These are phyloP conservation scores for Scleropages formosus DNA, from an alignment of 2,797 vertebrate species.

Conservation along the genomic window DNA sequence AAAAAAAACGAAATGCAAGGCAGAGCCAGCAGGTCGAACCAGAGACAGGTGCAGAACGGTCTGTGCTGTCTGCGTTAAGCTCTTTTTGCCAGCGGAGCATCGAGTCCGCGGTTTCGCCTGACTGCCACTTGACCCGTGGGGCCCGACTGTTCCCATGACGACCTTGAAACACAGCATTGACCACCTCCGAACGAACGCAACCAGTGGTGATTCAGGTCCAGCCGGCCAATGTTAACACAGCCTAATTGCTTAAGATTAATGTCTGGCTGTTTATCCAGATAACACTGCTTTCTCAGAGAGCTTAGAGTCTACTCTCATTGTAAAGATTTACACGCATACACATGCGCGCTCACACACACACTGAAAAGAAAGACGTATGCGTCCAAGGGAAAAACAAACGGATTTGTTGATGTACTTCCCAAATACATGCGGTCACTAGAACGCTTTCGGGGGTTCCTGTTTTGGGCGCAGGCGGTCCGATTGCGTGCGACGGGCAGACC, in stretches of 20 bases:
- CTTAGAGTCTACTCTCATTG: background rate
- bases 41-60: no score
- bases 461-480: background rate
- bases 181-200: background rate
- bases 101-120: constrained; percentile 13
- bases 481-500: background rate
- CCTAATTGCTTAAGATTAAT: constrained; percentile 18
- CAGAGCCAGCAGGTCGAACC: no score
- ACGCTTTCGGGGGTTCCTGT: background rate
- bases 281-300: background rate
- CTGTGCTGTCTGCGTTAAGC: constrained; percentile 8
- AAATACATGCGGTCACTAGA: background rate
- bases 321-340: background rate
- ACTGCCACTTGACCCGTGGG: background rate
- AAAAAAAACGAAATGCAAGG: no score
- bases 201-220: background rate
- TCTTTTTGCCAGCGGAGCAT: constrained; percentile 5
- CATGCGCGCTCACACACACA: background rate
- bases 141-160: constrained; percentile 22
- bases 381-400: background rate
- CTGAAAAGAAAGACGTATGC: background rate
- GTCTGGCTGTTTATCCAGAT: background rate
- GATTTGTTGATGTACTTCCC: background rate
- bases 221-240: background rate
- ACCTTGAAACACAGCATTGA: background rate